These are phyloP conservation scores for Physeter macrocephalus DNA, from an alignment of 2,113 vertebrate species.

Conservation along the genomic window DNA sequence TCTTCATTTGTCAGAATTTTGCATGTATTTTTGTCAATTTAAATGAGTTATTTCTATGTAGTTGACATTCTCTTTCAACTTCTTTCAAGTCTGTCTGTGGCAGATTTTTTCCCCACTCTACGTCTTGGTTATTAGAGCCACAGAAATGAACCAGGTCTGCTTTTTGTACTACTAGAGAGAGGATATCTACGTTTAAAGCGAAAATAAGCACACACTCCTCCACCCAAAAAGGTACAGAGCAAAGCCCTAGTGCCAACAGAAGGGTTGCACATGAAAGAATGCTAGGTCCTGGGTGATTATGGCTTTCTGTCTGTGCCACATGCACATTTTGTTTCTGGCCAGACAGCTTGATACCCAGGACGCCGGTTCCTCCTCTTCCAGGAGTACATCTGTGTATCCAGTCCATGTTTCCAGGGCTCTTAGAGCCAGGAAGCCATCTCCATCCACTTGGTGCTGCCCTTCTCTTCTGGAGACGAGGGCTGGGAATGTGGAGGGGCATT, in stretches of 20 bases:
- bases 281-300: background rate
- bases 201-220: background rate
- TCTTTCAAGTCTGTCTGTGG: background rate
- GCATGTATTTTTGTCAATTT: background rate
- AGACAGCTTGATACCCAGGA: background rate
- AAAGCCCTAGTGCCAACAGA: background rate
- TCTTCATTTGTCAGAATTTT: background rate
- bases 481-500: background rate
- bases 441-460: background rate
- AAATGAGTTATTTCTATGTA: background rate
- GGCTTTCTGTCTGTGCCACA: background rate
- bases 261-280: background rate
- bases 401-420: background rate
- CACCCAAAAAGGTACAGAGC: background rate
- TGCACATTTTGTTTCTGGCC: background rate
- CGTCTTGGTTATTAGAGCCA: background rate
- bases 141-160: background rate
- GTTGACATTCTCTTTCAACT: background rate
- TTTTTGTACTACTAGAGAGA: background rate
- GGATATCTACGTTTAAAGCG: background rate
- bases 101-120: background rate
- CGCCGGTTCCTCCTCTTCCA: background rate
- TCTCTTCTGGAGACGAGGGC: background rate
- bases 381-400: background rate
- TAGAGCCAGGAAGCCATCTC: background rate